Evolutionary conservation across 2,797 vertebrate species (phyloP), one percentile per base, ranked within the genome.

Genomic region (Enoplosus armatus): DNA sequence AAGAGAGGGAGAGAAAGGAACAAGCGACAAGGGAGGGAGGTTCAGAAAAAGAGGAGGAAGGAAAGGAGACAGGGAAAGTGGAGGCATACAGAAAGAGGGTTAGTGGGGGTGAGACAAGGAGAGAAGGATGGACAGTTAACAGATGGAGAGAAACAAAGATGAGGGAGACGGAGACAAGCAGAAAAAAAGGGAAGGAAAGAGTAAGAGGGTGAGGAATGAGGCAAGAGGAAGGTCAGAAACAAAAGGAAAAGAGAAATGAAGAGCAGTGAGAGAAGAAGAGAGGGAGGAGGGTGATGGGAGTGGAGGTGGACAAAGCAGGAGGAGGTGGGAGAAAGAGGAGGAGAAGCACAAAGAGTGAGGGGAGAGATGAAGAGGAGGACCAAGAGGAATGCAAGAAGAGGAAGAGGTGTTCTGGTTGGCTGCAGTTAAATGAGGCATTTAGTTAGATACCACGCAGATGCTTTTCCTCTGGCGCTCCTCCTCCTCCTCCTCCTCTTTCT

Each of bases 401-500:
- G 58, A 14, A 27, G 71, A 58, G 63, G 74, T 63, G 86, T 88
- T 89, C 87, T 85, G 86, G 76, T 78, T 55, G 75, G 76, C 68
- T 88, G 83, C 72, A 83, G 33, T 77, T 74, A 83, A 88, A 90
- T 89, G 81, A 90, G 79, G 87, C 75, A 43, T 86, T 80, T 53
- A 2, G 68, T 77, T 53, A 37, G 80, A 85, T 74, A 29, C 82
- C 80, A 77, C 79, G 82, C 67, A 43, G 71, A 79, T 67, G 51
- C 69, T 63, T 84, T 88, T 88, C 87, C 84, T 67, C 58, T 65
- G 33, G 20, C 18, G 5, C 61, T 73, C 37, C 75, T 71, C 8
- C 22, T 78, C 4, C 22, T 72, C 11, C 58, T 54, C 18, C 26
- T 77, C 51, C 14, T 41, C 39, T 1, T 41, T 5, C 43, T 45